Evolutionary conservation across 1,140 invertebrate species (phyloP), one percentile per base, ranked within the genome.

Genomic region (Magallana angulata): DNA sequence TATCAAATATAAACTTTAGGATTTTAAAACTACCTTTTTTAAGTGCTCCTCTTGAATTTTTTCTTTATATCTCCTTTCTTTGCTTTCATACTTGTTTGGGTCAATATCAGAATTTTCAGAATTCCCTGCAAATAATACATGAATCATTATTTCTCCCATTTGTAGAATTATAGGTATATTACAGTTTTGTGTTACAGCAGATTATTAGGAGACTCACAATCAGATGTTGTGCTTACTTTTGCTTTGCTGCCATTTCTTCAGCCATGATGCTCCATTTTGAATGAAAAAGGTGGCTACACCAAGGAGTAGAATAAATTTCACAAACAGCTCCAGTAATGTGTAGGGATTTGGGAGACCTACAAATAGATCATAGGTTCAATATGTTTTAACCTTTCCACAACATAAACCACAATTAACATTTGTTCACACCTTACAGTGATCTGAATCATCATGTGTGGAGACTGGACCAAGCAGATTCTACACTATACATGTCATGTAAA

Each of bases 261-360:
- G 18, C 30, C 18, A 71, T 71, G 64, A 71, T 71, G 64, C 11
- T 71, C 64, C 64, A 71, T 71, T 71, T 18, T 71, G 64, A 71
- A 71, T 71, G 18, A 71, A 11, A 24, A 71, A 71, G 11, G 64
- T 71, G 18, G 64, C 64, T 11, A 71, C 16, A 71, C 64, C 64
- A 30, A 71, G 64, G 64, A 30, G 18, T 24, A 71, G n/a, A 24
- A 71, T 11, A 71, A 9, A 71, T 30, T 71, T 71, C 11, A 71
- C 64, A 7, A 24, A n/a, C 18, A 71, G 9, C 18, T 71, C 18
- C 30, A 71, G 18, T 7, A 71, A 24, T 71, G 30, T 7, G 1
- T n/a, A 24, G 18, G 64, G 64, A n/a, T 71, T 24, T 11, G 30
- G 30, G 64, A 18, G 30, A 71, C 30, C 64, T 71, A 71, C 18